A percentile compares a stretch with the other conserved stretches of the same genome.
Conservation (phyloP, 2,888 invertebrate species). For the Cryptosula pallasiana region DNA sequence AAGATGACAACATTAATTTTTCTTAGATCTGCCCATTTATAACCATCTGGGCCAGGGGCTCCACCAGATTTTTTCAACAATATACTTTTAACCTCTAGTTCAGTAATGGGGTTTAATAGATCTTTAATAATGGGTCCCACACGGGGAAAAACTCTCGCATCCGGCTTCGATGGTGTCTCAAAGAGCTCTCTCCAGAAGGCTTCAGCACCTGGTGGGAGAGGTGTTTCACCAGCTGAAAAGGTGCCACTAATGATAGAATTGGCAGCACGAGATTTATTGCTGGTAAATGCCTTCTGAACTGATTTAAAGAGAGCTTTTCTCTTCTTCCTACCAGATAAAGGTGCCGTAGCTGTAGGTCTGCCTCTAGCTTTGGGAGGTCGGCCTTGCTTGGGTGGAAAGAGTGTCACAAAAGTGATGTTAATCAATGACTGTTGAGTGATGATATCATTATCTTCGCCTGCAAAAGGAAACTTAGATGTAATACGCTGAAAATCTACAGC, state of each 20-base stretch:
- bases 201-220: neutral
- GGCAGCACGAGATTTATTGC: neutral
- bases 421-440: neutral
- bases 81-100: neutral
- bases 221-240: neutral
- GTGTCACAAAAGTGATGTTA: neutral
- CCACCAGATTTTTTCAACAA: neutral
- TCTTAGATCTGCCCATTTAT: neutral
- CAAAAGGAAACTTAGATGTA: neutral
- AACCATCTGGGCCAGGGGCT: neutral
- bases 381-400: neutral
- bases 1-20: neutral
- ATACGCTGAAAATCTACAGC: neutral
- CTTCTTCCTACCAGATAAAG: neutral
- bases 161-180: neutral
- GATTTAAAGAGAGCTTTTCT: neutral
- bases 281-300: neutral
- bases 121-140: neutral
- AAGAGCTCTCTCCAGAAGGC: neutral
- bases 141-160: neutral
- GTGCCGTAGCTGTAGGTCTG: neutral
- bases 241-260: neutral
- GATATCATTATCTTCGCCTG: neutral
- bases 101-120: neutral
- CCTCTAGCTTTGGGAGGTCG: neutral